Evolutionary conservation across 2,113 vertebrate species (phyloP).

Genomic region (Channa argus): DNA sequence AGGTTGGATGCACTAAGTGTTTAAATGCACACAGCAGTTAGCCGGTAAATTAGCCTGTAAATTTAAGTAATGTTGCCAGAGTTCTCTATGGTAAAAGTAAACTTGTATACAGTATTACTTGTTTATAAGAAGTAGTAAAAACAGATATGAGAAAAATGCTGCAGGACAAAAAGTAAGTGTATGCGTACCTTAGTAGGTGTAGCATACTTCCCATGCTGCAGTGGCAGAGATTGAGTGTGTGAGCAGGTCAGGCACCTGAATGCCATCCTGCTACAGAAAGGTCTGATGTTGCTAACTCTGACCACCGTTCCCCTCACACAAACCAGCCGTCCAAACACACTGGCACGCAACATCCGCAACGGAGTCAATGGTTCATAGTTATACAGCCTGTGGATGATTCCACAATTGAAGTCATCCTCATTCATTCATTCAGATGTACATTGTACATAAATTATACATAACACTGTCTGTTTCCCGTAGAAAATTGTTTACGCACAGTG

Average conservation of each 20-base stretch:
- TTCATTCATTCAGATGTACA: not conserved
- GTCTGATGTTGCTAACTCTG: slow-evolving; percentile 93
- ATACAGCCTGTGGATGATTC: slow-evolving; percentile 84
- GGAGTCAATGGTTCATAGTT: slow-evolving; percentile 93
- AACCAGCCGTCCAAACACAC: slow-evolving; percentile 92
- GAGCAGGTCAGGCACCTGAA: slow-evolving; percentile 90
- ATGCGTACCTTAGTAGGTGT: slow-evolving; percentile 89
- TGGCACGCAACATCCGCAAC: slow-evolving; percentile 90
- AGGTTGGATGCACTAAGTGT: slow-evolving; percentile 85
- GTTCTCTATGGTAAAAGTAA: too few species aligned
- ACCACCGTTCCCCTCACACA: slow-evolving; percentile 93
- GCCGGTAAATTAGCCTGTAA: not conserved
- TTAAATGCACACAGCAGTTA: not conserved
- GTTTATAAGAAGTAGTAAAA: not conserved
- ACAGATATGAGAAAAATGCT: not conserved
- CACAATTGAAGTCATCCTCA: not conserved
- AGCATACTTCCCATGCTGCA: slow-evolving; percentile 91
- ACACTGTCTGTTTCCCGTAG: too few species aligned
- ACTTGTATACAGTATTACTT: not conserved
- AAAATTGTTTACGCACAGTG: too few species aligned
- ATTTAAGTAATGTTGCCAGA: not conserved
- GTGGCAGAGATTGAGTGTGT: slow-evolving; percentile 83
- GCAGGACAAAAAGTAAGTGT: not conserved
- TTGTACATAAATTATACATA: too few species aligned
- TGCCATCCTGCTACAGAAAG: slow-evolving; percentile 91